Percentiles rank a stretch among this genome's conserved stretches.
These are phyloP conservation scores for Drosophila ironensis DNA, from an alignment of 1,140 invertebrate species.

Conservation along the genomic window DNA sequence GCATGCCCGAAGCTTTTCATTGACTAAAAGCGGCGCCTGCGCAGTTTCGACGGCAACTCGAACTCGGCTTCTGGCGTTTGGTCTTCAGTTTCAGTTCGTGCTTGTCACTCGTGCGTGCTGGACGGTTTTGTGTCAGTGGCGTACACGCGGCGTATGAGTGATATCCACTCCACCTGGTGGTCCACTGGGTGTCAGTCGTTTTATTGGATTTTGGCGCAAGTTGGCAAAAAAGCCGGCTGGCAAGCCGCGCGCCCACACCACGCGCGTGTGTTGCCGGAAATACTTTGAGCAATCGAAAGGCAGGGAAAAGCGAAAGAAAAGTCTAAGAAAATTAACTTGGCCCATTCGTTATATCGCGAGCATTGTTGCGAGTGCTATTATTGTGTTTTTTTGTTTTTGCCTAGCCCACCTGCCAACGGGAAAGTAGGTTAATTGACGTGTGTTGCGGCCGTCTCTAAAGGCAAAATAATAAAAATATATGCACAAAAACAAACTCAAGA, in stretches of 20 bases:
- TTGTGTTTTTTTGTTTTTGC: conserved; percentile 27
- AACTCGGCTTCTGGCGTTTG: conserved; percentile 13
- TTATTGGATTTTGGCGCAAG: conserved; percentile 71
- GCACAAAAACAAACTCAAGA: conserved; percentile 35
- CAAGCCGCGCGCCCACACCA: conserved; percentile 6
- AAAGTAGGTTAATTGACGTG: conserved; percentile 72
- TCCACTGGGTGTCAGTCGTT: conserved; percentile 16
- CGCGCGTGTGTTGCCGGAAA: conserved; percentile 35
- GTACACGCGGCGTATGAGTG: conserved; percentile 53
- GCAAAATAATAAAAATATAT: conserved; percentile 38
- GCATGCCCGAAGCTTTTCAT: conserved; percentile 62
- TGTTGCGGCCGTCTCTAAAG: conserved; percentile 39
- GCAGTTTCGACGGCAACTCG: conserved; percentile 1
- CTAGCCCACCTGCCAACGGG: conserved; percentile 25
- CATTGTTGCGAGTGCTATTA: conserved; percentile 23
- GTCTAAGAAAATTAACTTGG: conserved; percentile 72
- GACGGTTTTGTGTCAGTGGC: conserved; percentile 9
- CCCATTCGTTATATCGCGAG: conserved; percentile 45
- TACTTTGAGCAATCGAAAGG: conserved; percentile 38
- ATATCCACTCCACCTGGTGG: conserved; percentile 7
- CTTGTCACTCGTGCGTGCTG: conserved; percentile 58
- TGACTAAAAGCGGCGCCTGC: conserved; percentile 74
- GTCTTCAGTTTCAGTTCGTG: conserved; percentile 55
- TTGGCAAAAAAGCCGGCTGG: conserved; percentile 64
- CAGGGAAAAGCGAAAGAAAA: conserved; percentile 20